Conservation (phyloP, 2,113 vertebrate species). For the Pseudonaja textilis region DNA sequence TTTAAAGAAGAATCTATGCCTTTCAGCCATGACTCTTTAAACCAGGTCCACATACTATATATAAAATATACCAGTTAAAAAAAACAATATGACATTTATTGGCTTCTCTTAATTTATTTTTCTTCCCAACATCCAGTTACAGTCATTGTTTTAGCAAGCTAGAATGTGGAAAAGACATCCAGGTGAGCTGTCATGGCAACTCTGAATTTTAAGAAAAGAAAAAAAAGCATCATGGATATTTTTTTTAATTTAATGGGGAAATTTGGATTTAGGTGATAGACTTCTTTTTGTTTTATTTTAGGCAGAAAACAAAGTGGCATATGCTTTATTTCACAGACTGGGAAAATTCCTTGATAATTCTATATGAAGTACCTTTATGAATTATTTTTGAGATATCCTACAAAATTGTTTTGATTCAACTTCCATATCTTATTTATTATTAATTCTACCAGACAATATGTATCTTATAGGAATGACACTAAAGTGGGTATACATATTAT, state of each 20-base stretch:
- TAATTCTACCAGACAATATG: not conserved
- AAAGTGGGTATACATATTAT: not conserved
- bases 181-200: rapidly evolving
- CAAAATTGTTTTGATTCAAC: too few species aligned
- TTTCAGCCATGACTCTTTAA: not conserved
- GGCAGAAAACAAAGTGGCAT: not conserved
- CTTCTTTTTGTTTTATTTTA: slow-evolving; percentile 7
- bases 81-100: not conserved
- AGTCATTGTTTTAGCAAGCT: not conserved
- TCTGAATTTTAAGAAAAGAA: not conserved
- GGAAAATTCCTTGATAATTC: not conserved
- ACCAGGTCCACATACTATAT: not conserved
- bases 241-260: not conserved
- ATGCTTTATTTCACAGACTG: not conserved
- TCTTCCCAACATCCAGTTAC: not conserved
- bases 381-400: not conserved
- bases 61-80: not conserved
- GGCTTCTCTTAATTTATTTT: not conserved
- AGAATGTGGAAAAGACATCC: rapidly evolving
- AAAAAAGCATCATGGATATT: not conserved
- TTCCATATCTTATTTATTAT: not conserved
- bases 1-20: not conserved
- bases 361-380: not conserved
- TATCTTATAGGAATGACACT: not conserved
- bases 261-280: not conserved